Evolutionary conservation across 2,888 invertebrate genomes (phyloP).

Genomic region (Tholera decimalis): DNA sequence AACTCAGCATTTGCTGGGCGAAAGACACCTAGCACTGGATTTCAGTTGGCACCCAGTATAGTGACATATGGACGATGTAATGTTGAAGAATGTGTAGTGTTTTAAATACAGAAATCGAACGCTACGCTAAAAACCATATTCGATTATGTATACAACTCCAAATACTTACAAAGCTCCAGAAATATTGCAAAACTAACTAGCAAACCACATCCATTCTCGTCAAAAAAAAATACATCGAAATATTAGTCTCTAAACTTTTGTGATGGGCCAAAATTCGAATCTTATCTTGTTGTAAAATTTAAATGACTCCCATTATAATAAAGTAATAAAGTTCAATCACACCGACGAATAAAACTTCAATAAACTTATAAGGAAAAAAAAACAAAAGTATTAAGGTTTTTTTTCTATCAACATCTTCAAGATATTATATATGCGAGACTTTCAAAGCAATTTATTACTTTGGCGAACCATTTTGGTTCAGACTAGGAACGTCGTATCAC

Average conservation of each 20-base stretch:
- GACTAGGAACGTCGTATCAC: background rate
- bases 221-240: background rate
- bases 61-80: too few relatives aligned
- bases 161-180: too few relatives aligned
- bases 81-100: too few relatives aligned
- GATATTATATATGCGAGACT: background rate
- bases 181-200: too few relatives aligned
- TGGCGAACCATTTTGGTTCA: background rate
- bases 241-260: background rate
- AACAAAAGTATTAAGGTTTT: background rate
- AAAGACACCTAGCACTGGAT: too few relatives aligned
- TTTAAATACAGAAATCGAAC: too few relatives aligned
- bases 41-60: too few relatives aligned
- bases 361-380: background rate
- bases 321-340: slow-evolving; percentile 9
- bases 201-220: too few relatives aligned
- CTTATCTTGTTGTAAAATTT: slow-evolving; percentile 1
- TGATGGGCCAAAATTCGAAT: too few relatives aligned
- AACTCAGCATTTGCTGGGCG: too few relatives aligned
- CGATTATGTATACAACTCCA: too few relatives aligned
- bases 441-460: background rate
- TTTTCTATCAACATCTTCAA: background rate
- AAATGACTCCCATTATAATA: slow-evolving; percentile 6
- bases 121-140: too few relatives aligned
- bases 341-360: slow-evolving; percentile 9